Evolutionary conservation across 1,140 invertebrate species (phyloP).

Genomic region (Nephila pilipes): DNA sequence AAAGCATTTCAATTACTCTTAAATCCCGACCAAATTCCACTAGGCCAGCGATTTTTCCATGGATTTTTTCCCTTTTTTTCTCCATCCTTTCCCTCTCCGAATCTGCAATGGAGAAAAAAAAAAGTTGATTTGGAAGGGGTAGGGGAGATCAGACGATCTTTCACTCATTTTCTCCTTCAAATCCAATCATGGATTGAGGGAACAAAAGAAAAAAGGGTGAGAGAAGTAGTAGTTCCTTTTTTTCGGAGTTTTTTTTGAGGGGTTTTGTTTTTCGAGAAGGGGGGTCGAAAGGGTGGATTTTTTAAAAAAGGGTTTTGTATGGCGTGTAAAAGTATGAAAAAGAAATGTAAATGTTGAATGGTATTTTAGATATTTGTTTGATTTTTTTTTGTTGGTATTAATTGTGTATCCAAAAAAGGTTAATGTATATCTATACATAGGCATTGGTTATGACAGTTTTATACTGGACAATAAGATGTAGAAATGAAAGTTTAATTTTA

Average conservation of each 20-base stretch:
- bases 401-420: too few species aligned
- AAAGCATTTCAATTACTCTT: constrained; percentile 77
- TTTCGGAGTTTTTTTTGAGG: too few species aligned
- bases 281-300: too few species aligned
- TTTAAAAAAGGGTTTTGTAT: background rate
- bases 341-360: background rate
- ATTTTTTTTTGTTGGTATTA: too few species aligned
- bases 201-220: constrained; percentile 64
- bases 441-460: too few species aligned
- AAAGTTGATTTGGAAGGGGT: constrained; percentile 50
- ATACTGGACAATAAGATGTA: too few species aligned
- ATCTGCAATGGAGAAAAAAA: background rate
- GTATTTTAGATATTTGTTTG: too few species aligned
- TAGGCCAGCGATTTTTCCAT: constrained; percentile 67
- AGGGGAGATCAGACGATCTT: constrained; percentile 42
- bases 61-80: constrained; percentile 31
- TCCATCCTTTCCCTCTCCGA: background rate
- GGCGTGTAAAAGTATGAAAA: background rate
- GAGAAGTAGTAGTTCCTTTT: background rate
- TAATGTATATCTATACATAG: too few species aligned
- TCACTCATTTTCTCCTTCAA: constrained; percentile 75
- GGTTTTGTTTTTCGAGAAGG: too few species aligned
- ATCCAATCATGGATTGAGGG: constrained; percentile 74
- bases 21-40: constrained; percentile 76
- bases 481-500: too few species aligned